Conservation (phyloP, 2,113 vertebrate genomes). For the Sisor rabdophorus region DNA sequence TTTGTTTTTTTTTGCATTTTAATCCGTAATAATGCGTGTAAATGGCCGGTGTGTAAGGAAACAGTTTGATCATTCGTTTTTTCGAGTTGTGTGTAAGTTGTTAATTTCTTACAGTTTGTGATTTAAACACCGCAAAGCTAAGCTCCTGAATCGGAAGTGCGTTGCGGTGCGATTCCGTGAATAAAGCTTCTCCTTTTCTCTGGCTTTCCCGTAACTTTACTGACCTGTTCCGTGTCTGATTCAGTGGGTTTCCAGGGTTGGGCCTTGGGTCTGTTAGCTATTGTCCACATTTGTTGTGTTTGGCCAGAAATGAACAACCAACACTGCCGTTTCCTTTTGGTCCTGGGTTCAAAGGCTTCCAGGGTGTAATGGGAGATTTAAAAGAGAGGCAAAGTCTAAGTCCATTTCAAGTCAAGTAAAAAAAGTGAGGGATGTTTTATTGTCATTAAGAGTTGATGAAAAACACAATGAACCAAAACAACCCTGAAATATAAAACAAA, state of each 20-base stretch:
- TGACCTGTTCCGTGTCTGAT: not conserved
- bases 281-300: constrained; percentile 16
- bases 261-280: not conserved
- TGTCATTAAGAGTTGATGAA: too few species aligned
- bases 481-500: too few species aligned
- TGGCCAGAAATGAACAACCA: not conserved
- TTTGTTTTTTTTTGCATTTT: too few species aligned
- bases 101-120: not conserved
- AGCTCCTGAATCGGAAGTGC: not conserved
- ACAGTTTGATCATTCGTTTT: too few species aligned
- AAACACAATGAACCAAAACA: too few species aligned
- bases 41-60: not conserved
- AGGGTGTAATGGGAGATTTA: too few species aligned
- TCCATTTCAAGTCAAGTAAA: not conserved
- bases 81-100: not conserved
- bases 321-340: constrained; percentile 7
- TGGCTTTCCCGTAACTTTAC: not conserved
- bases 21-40: too few species aligned
- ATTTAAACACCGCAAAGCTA: not conserved
- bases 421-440: too few species aligned
- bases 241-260: not conserved
- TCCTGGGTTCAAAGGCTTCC: not conserved
- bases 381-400: not conserved
- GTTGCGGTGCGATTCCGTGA: too few species aligned
- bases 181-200: too few species aligned